Evolutionary conservation across 2,888 invertebrate genomes (phyloP), one percentile per base, ranked within the genome.

Genomic region (Aphidoletes aphidimyza): DNA sequence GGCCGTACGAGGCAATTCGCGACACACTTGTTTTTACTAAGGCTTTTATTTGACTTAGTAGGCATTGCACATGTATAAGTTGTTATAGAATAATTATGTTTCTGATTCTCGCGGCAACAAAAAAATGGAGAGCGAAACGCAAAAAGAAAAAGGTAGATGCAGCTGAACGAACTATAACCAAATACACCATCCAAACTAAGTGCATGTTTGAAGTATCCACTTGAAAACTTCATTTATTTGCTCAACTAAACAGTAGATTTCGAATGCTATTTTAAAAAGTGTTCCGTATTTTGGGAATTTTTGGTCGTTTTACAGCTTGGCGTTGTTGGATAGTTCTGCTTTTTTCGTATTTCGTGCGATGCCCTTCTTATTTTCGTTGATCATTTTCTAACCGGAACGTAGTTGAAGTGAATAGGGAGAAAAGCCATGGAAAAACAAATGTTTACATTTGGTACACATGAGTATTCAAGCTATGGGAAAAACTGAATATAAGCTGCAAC

Each of bases 21-120:
- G 2, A 47, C 6, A 54, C 22, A 54, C 22, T 54, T 54, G n/a
- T 54, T 54, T 54, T 54, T 54, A 22, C 14, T n/a, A 22, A 22
- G 22, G 22, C 22, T 9, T n/a, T n/a, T 22, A 54, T 22, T 22
- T 22, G 54, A 22, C 54, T 54, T 22, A 6, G 6, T 54, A 22
- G 22, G 22, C 54, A 54, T 54, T 54, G 54, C 5, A 22, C 54
- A 54, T 54, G 54, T 54, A 54, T n/a, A 22, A 54, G 22, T 54
- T n/a, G 54, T 54, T 54, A 54, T 54, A 54, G 54, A 54, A 54
- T 54, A 54, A 54, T 54, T 54, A 54, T 54, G 54, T 54, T 54
- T n/a, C n/a, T 22, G 54, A 54, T 54, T 22, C n/a, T n/a, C 22
- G 54, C 22, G 22, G 22, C 47, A 47, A 22, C 54, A 54, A 54